Evolutionary conservation across 64 coral and sea anemone species (phyloP), one percentile per base, ranked within the genome.

Genomic region (Montipora efflorescens): DNA sequence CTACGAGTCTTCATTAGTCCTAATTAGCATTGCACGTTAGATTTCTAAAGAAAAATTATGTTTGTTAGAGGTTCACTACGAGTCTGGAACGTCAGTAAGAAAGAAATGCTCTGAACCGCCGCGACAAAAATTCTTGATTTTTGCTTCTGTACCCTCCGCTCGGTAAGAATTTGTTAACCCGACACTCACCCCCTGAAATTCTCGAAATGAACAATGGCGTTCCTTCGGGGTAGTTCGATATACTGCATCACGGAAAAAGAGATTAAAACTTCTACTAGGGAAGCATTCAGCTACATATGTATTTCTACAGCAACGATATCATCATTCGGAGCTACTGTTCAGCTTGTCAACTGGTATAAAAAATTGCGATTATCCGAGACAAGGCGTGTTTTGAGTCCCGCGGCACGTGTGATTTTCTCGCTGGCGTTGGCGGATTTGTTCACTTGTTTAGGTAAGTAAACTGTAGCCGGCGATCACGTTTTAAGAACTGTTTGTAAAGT

Each of bases 401-500:
- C 93, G 10, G 92, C 92, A 44, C 61, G 61, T 12, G 47, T 97
- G 14, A 28, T 91, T 3, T 97, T 97, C 53, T 91, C 45, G 12
- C 80, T 97, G 4, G 95, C 95, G 4, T 20, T 97, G 19, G 88
- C 95, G 50, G 95, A 97, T 88, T 76, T 97, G 36, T 87, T 97
- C 16, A 87, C 95, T 3, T 97, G 95, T 72, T 87, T 97, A 46
- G 95, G 95, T 97, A 23, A 80, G 95, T 81, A 78, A 78, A 47
- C 49, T 13, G 49, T 1, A 18, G 5, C 20, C 7, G 8, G 21
- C 68, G 5, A 71, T 15, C 18, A 21, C 5, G 18, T 71, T 71
- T 71, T 4, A 7, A 71, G 5, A 2, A 71, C 5, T 11, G 10
- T 71, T 21, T 20, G 68, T 9, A 5, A 3, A 15, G 68, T 22